Base-by-base conservation (phyloP, 1,140 invertebrate species). In the Gonatopus flavifemur region DNA sequence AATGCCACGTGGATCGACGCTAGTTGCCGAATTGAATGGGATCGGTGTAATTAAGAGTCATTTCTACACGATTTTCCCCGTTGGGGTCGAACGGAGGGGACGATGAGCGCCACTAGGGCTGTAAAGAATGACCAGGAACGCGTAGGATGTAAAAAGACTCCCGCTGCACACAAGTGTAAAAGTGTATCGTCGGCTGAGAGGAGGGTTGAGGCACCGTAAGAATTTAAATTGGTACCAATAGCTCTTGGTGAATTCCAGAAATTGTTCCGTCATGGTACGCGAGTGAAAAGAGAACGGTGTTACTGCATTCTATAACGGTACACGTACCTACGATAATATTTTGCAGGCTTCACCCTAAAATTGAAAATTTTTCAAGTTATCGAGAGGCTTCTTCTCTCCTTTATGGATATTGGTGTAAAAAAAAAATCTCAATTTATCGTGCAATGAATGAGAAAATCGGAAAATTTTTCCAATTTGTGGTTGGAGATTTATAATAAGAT, bases 21-120 rank as follows among this genome's bases (percentile, higher is more conserved):
- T 33, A 60, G 55, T 60, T 55, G 52, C 57, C 44, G 62, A 68
- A 77, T 74, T 77, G 67, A 74, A 77, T 74, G 61, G 72, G 71
- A 77, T 78, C 67, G 73, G 64, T 78, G 76, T 78, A 78, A 78
- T 78, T 77, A 78, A 78, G 76, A 77, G 76, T 70, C 73, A 72
- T 77, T 78, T 77, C 73, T 74, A 69, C 74, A 67, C 69, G 69
- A 74, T 72, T 74, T 74, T 73, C 66, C 59, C 52, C 54, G 56
- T 33, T 59, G 49, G 57, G 62, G 49, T 62, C 49, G n/a, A n/a
- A n/a, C n/a, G 53, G 55, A 57, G 51, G 57, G 55, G 62, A 66
- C 64, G 62, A 69, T 65, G 57, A 57, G 46, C 45, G n/a, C n/a
- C 35, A 49, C 16, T 15, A 15, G 35, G 44, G 51, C 33, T 49